These are phyloP conservation scores for Doryteuthis pealeii DNA, from an alignment of 1,140 invertebrate species.

Conservation along the genomic window DNA sequence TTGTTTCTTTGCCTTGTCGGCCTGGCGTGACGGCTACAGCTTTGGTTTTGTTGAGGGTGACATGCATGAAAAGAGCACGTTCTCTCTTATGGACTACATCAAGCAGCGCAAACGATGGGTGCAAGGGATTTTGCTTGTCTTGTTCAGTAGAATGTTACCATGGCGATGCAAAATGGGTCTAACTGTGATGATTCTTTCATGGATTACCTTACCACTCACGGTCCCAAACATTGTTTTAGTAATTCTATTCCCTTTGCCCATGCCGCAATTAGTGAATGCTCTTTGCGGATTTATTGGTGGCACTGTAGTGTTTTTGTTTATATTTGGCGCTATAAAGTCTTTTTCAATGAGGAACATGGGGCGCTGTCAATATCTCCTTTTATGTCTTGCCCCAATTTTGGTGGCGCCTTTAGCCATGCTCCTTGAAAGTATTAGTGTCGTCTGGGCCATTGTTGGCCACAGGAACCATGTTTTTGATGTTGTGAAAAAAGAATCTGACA, in stretches of 20 bases:
- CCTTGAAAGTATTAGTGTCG: slow-evolving; percentile 90
- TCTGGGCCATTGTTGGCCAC: slow-evolving; percentile 88
- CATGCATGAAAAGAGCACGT: slow-evolving; percentile 98
- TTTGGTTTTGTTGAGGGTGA: slow-evolving; percentile 67
- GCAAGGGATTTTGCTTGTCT: slow-evolving; percentile 91
- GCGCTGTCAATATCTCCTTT: slow-evolving; percentile 74
- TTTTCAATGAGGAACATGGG: slow-evolving; percentile 88
- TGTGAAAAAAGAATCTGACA: slow-evolving; percentile 77
- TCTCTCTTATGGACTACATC: slow-evolving; percentile 90
- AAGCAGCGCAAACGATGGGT: slow-evolving; percentile 96
- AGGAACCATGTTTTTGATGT: slow-evolving; percentile 91
- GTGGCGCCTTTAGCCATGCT: slow-evolving; percentile 90
- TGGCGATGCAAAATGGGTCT: slow-evolving; percentile 80
- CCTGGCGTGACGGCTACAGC: slow-evolving; percentile 64
- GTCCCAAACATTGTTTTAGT: slow-evolving; percentile 86
- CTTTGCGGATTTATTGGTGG: slow-evolving; percentile 85
- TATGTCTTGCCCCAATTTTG: slow-evolving; percentile 79
- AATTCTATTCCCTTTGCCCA: slow-evolving; percentile 82
- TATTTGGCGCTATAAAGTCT: slow-evolving; percentile 93
- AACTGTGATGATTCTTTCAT: slow-evolving; percentile 88
- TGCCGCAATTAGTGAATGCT: slow-evolving; percentile 74
- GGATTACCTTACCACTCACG: slow-evolving; percentile 91
- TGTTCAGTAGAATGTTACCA: slow-evolving; percentile 86
- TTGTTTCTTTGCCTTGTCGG: slow-evolving; percentile 94
- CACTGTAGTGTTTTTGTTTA: slow-evolving; percentile 93